These are phyloP conservation scores for Unio delphinus DNA, from an alignment of 2,888 invertebrate genomes.

Conservation along the genomic window DNA sequence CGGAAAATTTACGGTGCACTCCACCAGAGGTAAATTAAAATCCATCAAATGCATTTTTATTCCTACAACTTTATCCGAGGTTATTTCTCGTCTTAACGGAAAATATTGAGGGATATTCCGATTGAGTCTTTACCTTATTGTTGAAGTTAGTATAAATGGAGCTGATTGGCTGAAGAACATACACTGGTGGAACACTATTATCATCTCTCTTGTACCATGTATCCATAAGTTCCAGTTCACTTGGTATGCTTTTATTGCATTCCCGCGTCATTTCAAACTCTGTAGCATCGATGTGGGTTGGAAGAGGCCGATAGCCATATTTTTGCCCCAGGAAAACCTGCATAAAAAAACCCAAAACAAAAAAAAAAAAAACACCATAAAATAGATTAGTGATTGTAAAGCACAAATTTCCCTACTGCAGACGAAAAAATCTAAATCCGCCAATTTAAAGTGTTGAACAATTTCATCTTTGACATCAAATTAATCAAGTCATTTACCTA, in stretches of 20 bases:
- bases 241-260: slow-evolving; percentile 77
- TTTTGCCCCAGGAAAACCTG: slow-evolving; percentile 96
- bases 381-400: background rate
- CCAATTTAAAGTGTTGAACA: background rate
- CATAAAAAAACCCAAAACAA: slow-evolving; percentile 5
- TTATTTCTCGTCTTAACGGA: background rate
- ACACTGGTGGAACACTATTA: slow-evolving; percentile 95
- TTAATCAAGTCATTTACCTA: no score
- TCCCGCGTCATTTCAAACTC: slow-evolving; percentile 88
- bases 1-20: no score
- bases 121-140: slow-evolving; percentile 82
- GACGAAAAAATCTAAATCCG: slow-evolving; percentile 5
- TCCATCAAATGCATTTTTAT: no score
- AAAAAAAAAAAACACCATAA: background rate
- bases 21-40: no score
- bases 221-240: slow-evolving; percentile 87
- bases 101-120: background rate
- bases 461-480: no score
- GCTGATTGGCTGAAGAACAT: slow-evolving; percentile 95
- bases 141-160: slow-evolving; percentile 97
- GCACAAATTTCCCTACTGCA: background rate
- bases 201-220: slow-evolving; percentile 97
- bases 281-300: slow-evolving; percentile 92
- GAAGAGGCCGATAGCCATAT: slow-evolving; percentile 97
- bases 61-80: background rate